Percentiles rank a stretch among this genome's conserved stretches.
Evolutionary conservation across 2,888 invertebrate genomes (phyloP).

Genomic region (Epistrophella euchroma): DNA sequence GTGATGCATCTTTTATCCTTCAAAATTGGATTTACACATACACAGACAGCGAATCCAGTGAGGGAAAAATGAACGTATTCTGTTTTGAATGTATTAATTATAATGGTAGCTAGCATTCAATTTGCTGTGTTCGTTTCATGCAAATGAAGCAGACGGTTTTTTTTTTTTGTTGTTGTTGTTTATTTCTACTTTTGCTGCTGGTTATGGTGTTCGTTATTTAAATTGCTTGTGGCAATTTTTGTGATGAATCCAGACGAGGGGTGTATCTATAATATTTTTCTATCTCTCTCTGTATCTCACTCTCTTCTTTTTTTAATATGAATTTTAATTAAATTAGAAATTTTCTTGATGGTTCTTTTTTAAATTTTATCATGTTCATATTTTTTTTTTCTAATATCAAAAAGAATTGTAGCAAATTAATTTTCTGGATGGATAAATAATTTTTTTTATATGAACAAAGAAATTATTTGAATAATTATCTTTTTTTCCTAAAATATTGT

Average conservation of each 20-base stretch:
- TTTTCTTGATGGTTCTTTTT: conserved; percentile 11
- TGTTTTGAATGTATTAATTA: conserved; percentile 69
- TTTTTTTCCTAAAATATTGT: not conserved
- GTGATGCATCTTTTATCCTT: conserved; percentile 44
- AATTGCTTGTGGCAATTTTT: conserved; percentile 65
- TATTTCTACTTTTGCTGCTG: not conserved
- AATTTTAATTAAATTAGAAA: conserved; percentile 64
- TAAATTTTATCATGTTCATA: not conserved
- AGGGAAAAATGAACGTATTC: not conserved
- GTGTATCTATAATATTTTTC: not conserved
- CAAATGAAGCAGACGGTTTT: conserved; percentile 25
- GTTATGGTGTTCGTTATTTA: conserved; percentile 56
- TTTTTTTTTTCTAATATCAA: not conserved
- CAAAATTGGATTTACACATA: conserved; percentile 36
- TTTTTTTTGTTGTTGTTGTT: conserved; percentile 5
- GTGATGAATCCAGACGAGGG: conserved; percentile 23
- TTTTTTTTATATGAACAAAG: not conserved
- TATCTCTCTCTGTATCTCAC: not conserved
- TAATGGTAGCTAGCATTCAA: conserved; percentile 47
- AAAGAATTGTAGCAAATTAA: conserved; percentile 23
- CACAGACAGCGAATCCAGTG: not conserved
- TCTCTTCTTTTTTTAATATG: conserved; percentile 21
- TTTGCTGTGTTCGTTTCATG: conserved; percentile 43
- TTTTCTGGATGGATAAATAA: conserved; percentile 1
- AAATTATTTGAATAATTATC: conserved; percentile 6